phyloP scores from a whole-genome alignment of 2,888 invertebrate species.

The Strigamia crassipes region DNA sequence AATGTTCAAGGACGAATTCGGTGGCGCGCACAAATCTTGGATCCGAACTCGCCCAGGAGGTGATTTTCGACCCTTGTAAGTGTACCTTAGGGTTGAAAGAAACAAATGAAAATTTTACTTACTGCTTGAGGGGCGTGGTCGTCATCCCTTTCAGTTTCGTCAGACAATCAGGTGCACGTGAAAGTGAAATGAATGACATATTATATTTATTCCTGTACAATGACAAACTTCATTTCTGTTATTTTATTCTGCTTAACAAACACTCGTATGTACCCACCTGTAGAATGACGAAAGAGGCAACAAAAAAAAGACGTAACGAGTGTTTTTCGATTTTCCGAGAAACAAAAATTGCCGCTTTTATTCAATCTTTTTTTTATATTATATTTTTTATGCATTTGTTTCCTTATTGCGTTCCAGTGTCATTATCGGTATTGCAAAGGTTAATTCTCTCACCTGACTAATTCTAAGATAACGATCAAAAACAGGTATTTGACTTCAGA shows the following conservation, averaged over 20 bases:
- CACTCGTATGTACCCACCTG: slow-evolving; percentile 15
- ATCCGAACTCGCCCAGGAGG: not conserved
- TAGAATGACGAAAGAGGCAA: slow-evolving; percentile 5
- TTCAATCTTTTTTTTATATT: not conserved
- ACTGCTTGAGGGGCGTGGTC: not conserved
- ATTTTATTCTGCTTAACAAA: not conserved
- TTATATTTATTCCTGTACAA: not conserved
- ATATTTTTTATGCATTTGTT: not conserved
- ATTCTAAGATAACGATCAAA: slow-evolving; percentile 10
- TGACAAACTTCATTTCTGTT: not conserved
- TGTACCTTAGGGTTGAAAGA: slow-evolving; percentile 6
- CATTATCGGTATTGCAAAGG: not conserved
- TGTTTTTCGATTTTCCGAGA: slow-evolving; percentile 19
- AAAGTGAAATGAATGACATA: not conserved
- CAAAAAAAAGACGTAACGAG: not conserved
- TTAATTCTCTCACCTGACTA: slow-evolving; percentile 28
- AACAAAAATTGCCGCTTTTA: not conserved
- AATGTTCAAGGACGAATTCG: slow-evolving; percentile 31
- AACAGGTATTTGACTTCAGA: not conserved
- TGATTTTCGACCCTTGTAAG: slow-evolving; percentile 1
- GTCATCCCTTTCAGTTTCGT: not conserved
- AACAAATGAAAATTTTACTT: slow-evolving; percentile 17
- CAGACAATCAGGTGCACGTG: not conserved
- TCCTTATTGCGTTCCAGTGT: slow-evolving; percentile 23
- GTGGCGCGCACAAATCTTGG: slow-evolving; percentile 27